Conservation (phyloP, 2,797 vertebrate genomes). For the Lates japonicus region DNA sequence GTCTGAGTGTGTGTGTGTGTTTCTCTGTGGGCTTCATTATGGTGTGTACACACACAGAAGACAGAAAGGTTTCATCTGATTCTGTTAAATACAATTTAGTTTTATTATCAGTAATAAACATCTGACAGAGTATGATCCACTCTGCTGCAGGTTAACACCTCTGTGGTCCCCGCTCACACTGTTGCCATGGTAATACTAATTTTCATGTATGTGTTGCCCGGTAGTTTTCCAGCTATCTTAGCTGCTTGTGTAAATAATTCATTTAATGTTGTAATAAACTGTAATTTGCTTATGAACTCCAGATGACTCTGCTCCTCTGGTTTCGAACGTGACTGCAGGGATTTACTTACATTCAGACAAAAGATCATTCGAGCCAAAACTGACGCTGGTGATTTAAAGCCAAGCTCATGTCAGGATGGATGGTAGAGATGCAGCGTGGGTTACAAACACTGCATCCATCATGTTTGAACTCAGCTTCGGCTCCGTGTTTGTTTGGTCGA, state of each 20-base stretch:
- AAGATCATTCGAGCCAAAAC: too few species aligned
- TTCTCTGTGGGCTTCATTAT: constrained; percentile 30
- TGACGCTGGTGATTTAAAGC: too few species aligned
- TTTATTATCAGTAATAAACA: constrained; percentile 28
- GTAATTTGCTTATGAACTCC: not conserved
- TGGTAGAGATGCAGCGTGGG: too few species aligned
- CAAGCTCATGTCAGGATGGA: too few species aligned
- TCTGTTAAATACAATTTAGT: not conserved
- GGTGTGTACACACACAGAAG: constrained; percentile 13
- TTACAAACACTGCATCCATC: too few species aligned
- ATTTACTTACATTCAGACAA: too few species aligned
- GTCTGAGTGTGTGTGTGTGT: constrained; percentile 11
- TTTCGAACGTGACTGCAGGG: too few species aligned
- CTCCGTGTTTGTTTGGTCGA: too few species aligned
- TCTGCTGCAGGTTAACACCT: not conserved
- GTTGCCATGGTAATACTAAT: not conserved
- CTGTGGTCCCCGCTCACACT: not conserved
- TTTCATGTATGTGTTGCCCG: not conserved
- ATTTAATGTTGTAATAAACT: not conserved
- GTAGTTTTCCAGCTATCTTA: not conserved
- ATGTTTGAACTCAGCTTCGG: too few species aligned
- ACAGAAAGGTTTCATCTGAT: constrained; percentile 2
- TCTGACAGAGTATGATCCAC: not conserved
- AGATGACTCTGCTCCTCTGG: not conserved
- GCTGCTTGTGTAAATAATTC: not conserved